A percentile compares a stretch with the other conserved stretches of the same genome.
Evolutionary conservation across 92 coral and sea anemone species (phyloP).

Genomic region (Epizoanthus fatuus): DNA sequence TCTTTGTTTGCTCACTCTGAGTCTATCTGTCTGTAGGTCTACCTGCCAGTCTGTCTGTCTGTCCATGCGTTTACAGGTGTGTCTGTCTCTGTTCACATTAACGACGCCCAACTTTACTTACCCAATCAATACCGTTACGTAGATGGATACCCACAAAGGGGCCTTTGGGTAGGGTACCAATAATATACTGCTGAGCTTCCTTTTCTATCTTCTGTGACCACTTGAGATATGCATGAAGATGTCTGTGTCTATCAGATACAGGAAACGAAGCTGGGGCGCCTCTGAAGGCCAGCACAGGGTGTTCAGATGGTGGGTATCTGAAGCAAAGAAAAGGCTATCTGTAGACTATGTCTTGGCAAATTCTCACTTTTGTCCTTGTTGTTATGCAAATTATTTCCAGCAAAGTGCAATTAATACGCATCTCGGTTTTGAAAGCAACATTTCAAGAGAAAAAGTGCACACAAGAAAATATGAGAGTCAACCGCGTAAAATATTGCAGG

Average conservation of each 20-base stretch:
- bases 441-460: no score
- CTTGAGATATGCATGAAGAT: slow-evolving; percentile 70
- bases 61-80: no score
- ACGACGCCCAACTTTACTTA: background rate
- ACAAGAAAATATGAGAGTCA: no score
- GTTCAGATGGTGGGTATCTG: slow-evolving; percentile 82
- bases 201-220: slow-evolving; percentile 75
- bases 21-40: no score
- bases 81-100: background rate
- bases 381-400: no score
- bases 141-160: slow-evolving; percentile 89
- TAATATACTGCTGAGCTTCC: slow-evolving; percentile 65
- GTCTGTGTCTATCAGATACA: slow-evolving; percentile 66
- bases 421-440: no score
- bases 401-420: no score
- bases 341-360: no score
- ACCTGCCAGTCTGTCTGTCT: no score
- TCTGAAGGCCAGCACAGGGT: slow-evolving; percentile 87
- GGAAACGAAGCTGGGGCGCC: slow-evolving; percentile 93
- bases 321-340: background rate
- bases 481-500: no score
- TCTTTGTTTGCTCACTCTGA: no score
- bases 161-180: slow-evolving; percentile 63
- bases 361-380: no score
- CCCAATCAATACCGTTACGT: slow-evolving; percentile 93